Percentiles rank a stretch among this genome's conserved stretches.
Conservation (phyloP, 2,113 vertebrate genomes). For the Addax nasomaculatus region DNA sequence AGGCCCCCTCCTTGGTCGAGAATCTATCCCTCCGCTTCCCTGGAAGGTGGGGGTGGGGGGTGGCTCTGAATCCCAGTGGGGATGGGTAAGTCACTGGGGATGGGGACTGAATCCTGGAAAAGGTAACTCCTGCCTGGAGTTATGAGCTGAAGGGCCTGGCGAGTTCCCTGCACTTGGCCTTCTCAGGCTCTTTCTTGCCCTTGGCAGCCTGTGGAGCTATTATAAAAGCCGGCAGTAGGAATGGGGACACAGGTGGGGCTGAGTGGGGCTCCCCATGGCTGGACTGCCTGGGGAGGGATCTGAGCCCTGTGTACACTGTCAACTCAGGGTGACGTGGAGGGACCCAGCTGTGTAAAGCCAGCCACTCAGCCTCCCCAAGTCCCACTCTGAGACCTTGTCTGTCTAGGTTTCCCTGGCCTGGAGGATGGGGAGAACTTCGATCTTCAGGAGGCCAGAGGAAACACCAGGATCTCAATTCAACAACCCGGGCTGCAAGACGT, state of each 20-base stretch:
- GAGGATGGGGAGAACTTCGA: background rate
- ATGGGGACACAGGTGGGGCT: background rate
- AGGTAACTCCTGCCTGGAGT: background rate
- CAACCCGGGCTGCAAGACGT: background rate
- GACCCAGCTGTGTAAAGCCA: background rate
- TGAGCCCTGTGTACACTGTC: background rate
- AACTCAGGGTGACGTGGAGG: background rate
- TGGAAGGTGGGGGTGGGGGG: background rate
- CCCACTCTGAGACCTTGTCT: background rate
- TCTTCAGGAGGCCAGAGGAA: background rate
- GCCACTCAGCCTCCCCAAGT: rapidly evolving
- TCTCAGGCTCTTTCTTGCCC: background rate
- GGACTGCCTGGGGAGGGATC: background rate
- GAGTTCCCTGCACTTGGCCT: background rate
- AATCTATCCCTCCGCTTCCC: background rate
- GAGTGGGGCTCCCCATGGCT: background rate
- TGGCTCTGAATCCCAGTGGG: background rate
- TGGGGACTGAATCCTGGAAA: background rate
- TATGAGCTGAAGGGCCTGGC: background rate
- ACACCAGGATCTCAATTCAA: background rate
- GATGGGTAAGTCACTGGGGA: background rate
- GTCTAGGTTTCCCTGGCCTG: background rate
- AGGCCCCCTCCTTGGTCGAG: background rate
- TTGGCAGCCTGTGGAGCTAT: background rate
- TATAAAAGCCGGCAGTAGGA: background rate